Evolutionary conservation across 2,797 vertebrate genomes (phyloP), one percentile per base, ranked within the genome.

Genomic region (Siniperca scherzeri): DNA sequence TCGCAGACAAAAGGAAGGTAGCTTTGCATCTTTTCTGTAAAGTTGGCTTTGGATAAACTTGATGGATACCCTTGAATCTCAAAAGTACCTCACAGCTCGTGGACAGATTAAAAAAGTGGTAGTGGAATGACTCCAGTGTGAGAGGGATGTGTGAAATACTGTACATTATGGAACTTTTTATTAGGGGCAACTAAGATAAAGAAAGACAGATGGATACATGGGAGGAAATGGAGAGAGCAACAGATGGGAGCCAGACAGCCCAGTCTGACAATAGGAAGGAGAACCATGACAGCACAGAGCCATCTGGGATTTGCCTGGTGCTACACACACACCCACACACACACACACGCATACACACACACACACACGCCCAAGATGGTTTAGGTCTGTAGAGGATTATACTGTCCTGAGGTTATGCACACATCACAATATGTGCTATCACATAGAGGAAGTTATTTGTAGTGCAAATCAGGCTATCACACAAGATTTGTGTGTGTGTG

Each of bases 241-340:
- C 88, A 89, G 91, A 93, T 90, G 92, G 88, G 72, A 87, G 52
- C 81, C 89, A 89, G 86, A 84, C 66, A 79, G 61, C 1, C 16
- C 30, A 17, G 59, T n/a, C 69, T 55, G 73, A 86, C 82, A 84
- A 85, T 64, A 73, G 67, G 74, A 46, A 72, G 55, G 42, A 74
- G 76, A 61, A 60, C 70, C 42, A 40, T 10, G 60, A 76, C 65
- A 65, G 68, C 77, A 61, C 12, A 25, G 57, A 68, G 55, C 77
- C 92, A 90, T 92, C 91, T 94, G 92, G 80, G 44, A 57, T 66
- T 67, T 48, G 56, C 36, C 50, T 65, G 61, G 12, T 53, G 12
- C 30, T 38, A 11, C 14, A 55, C 27, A 59, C 55, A 68, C 61
- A 64, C 27, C 50, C 62, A 50, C 83, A 65, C 12, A 59, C 25